phyloP scores from a whole-genome alignment of 2,113 vertebrate genomes.

The Strix uralensis region DNA sequence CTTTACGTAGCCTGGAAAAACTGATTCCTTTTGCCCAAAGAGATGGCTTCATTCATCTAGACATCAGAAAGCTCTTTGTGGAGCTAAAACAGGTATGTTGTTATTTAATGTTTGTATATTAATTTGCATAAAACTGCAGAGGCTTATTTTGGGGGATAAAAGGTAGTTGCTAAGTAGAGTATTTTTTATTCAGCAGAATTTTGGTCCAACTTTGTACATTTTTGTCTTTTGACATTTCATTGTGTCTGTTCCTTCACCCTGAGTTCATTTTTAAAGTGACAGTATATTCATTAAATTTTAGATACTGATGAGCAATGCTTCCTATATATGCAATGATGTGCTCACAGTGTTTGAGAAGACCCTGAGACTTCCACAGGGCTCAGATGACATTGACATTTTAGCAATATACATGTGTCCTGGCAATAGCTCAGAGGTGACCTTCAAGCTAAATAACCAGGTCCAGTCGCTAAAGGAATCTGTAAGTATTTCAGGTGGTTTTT shows the following conservation, averaged over 20 bases:
- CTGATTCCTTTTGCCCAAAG: neutral
- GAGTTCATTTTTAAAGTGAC: neutral
- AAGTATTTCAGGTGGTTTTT: neutral
- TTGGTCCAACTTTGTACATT: neutral
- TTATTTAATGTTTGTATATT: neutral
- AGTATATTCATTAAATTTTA: neutral
- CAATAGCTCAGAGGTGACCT: neutral
- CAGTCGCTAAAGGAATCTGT: conserved; percentile 24
- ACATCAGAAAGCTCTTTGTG: conserved; percentile 12
- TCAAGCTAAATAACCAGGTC: neutral
- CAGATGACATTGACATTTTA: neutral
- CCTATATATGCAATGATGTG: neutral
- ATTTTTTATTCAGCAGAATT: neutral
- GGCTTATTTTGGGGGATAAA: neutral
- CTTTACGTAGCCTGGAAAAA: neutral
- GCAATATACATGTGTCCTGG: neutral
- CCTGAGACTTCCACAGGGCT: neutral
- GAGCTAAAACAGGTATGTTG: conserved; percentile 48
- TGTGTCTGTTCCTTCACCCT: neutral
- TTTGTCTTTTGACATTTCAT: neutral
- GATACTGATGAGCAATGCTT: conserved; percentile 32
- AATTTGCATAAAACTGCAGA: neutral
- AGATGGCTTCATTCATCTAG: neutral
- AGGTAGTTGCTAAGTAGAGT: neutral
- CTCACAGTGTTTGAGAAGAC: neutral